Evolutionary conservation across 2,113 vertebrate species (phyloP).

Genomic region (Osmerus mordax): DNA sequence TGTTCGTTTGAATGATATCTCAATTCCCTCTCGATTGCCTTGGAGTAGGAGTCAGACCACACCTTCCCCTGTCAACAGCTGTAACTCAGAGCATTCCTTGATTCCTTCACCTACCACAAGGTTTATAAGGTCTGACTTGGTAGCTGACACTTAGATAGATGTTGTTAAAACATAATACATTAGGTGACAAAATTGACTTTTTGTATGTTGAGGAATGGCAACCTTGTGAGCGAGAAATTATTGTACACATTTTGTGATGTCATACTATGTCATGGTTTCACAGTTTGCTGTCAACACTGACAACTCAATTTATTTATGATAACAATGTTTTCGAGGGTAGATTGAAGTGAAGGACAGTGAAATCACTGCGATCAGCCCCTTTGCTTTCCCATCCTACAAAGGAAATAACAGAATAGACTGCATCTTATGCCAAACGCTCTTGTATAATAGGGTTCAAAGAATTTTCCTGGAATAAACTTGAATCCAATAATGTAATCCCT

Average conservation of each 20-base stretch:
- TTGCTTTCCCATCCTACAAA: conserved; percentile 1
- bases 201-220: conserved; percentile 28
- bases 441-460: conserved; percentile 22
- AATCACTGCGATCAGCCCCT: neutral
- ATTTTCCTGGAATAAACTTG: conserved; percentile 18
- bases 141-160: conserved; percentile 40
- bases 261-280: conserved; percentile 10
- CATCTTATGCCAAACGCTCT: conserved; percentile 12
- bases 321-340: conserved; percentile 11
- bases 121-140: conserved; percentile 40
- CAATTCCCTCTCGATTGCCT: conserved; percentile 65
- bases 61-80: conserved; percentile 55
- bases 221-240: neutral
- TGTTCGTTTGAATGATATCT: conserved; percentile 74
- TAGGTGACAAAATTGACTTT: conserved; percentile 17
- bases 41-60: conserved; percentile 62
- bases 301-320: conserved; percentile 12
- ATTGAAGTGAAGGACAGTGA: conserved; percentile 16
- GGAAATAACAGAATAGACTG: neutral
- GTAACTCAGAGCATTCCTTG: conserved; percentile 56
- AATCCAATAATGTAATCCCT: conserved; percentile 40
- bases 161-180: conserved; percentile 35
- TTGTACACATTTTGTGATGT: neutral
- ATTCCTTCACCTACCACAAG: conserved; percentile 45
- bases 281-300: neutral